These are phyloP conservation scores for Chelidonichthys spinosus DNA, from an alignment of 2,797 vertebrate genomes.

Conservation along the genomic window DNA sequence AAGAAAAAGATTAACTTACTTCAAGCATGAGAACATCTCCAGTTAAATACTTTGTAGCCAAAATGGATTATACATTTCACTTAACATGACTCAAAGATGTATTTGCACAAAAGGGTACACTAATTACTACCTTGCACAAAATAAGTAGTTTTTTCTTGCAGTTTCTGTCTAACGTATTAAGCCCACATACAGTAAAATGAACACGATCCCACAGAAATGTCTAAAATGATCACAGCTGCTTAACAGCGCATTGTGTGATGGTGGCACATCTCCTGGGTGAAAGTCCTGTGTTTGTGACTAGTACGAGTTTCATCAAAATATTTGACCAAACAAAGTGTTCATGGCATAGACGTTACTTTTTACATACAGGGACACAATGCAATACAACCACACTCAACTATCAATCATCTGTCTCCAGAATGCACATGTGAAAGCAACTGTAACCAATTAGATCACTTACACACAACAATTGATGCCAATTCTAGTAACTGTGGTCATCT, in stretches of 20 bases:
- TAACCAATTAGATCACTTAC: no score
- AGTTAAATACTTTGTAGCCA: not conserved
- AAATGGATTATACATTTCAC: not conserved
- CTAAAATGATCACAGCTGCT: not conserved
- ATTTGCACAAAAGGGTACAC: not conserved
- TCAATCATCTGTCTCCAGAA: no score
- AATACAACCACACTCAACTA: not conserved
- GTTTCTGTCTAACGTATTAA: conserved; percentile 7
- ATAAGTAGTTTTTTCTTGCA: not conserved
- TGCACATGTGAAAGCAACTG: no score
- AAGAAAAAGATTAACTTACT: not conserved
- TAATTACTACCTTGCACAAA: not conserved
- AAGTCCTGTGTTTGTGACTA: not conserved
- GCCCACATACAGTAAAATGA: not conserved
- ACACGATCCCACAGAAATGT: not conserved
- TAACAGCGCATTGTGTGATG: not conserved
- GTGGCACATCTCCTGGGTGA: not conserved
- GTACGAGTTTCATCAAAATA: no score
- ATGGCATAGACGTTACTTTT: not conserved
- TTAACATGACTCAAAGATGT: not conserved
- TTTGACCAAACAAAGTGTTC: no score
- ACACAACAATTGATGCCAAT: no score
- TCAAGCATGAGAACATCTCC: conserved; percentile 6
- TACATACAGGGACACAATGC: not conserved
- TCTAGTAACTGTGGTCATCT: no score